A percentile compares a stretch with the other conserved stretches of the same genome.
Evolutionary conservation across 2,113 vertebrate species (phyloP).

Genomic region (Triplophysa siluroides): DNA sequence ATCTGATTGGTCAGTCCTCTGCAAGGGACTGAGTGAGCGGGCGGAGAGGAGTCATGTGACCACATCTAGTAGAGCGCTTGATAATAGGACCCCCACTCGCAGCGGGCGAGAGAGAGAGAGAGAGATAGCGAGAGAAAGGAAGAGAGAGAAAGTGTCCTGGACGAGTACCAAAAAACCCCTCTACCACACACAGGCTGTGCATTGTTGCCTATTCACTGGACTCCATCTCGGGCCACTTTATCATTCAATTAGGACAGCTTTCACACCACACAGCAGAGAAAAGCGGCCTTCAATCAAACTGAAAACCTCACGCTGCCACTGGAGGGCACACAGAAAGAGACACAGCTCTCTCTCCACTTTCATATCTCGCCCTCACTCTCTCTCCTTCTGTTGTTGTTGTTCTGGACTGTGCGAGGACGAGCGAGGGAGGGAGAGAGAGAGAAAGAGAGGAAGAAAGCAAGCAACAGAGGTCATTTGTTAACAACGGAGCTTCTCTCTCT

Average conservation of each 20-base stretch:
- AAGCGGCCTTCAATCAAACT: slow-evolving; percentile 81
- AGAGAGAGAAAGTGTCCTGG: slow-evolving; percentile 69
- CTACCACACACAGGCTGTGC: slow-evolving; percentile 81
- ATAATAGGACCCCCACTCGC: slow-evolving; percentile 80
- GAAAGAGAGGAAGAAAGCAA: slow-evolving; percentile 53
- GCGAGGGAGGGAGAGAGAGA: slow-evolving; percentile 50
- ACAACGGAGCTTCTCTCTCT: slow-evolving; percentile 56
- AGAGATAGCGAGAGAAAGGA: slow-evolving; percentile 32
- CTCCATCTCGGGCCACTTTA: slow-evolving; percentile 82
- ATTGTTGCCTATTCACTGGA: slow-evolving; percentile 81
- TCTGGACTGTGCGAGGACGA: slow-evolving; percentile 56
- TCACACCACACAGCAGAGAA: slow-evolving; percentile 79
- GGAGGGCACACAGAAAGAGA: slow-evolving; percentile 71
- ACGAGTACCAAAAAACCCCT: slow-evolving; percentile 79
- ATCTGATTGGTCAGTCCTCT: slow-evolving; percentile 61
- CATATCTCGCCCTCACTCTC: slow-evolving; percentile 53
- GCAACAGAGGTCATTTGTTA: slow-evolving; percentile 63
- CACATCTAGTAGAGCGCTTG: slow-evolving; percentile 74
- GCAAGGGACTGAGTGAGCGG: slow-evolving; percentile 42
- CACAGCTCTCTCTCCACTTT: slow-evolving; percentile 75
- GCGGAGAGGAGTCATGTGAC: slow-evolving; percentile 67
- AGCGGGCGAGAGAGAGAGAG: slow-evolving; percentile 55
- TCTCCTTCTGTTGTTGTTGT: slow-evolving; percentile 65
- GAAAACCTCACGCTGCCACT: slow-evolving; percentile 80
- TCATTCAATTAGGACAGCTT: slow-evolving; percentile 87